Base-by-base conservation (phyloP, 2,113 vertebrate genomes). In the Periophthalmus modestus region DNA sequence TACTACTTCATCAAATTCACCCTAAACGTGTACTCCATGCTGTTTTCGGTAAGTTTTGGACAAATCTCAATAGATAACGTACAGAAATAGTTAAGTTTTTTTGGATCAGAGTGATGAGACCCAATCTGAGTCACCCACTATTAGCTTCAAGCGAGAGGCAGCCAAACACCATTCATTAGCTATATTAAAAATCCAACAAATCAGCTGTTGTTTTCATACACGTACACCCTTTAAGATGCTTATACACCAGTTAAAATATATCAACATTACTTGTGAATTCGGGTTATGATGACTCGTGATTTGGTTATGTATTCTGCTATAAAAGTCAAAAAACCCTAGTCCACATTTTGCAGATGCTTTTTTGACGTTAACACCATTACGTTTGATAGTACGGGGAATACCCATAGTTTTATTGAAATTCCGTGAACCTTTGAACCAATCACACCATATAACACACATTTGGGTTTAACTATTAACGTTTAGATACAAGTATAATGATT, bases 1-100 rank as follows among this genome's bases (percentile, higher is more conserved):
- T 96, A 96, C 87, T 96, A 95, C 87, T 91, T 93, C 88, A 86
- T 95, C 84, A 96, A 96, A 85, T 96, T 96, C 54, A 93, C 95
- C 14, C 83, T 96, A 12, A 95, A 95, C 69, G 19, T 95, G 73
- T 96, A 96, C 66, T 94, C 95, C 21, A 95, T 95, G 89, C 82
- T 96, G 24, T 96, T 96, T 75, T 96, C 95, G 94, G 95, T 96
- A 91, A 94, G 95, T 95, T 23, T 24, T 34, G 11, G 70, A 65
- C 3, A 69, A 11, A 16, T 50, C 39, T 4, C 11, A 15, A 15
- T 67, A 15, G 23, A 13, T 70, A 3, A 3, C 10, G 18, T 39
- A 19, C 1, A 19, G 1, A 13, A 39, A 24, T 21, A 5, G 39
- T 50, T 39, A 36, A 0, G 7, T 65, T 2, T 65, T 2, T n/a